Percentiles rank a stretch among this genome's conserved stretches.
Conservation (phyloP, 2,888 invertebrate species). For the Drosophila pegasa region DNA sequence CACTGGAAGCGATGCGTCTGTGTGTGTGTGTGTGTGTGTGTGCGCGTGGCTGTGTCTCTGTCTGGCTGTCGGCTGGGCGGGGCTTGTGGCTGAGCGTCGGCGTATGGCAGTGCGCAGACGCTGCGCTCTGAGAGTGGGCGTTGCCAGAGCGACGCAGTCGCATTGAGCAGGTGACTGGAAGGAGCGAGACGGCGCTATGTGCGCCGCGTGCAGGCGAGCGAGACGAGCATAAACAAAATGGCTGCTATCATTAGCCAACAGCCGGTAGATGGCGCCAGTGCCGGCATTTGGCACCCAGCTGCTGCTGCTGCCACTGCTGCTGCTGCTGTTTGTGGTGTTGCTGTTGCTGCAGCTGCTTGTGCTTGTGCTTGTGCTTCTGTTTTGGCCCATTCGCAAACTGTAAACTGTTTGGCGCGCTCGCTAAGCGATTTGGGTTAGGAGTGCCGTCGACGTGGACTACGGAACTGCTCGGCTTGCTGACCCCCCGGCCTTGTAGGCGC, state of each 20-base stretch:
- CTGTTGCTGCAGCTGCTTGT: slow-evolving; percentile 33
- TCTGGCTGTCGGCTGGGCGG: slow-evolving; percentile 62
- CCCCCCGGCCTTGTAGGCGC: slow-evolving; percentile 48
- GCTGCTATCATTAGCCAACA: slow-evolving; percentile 82
- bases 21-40: slow-evolving; percentile 20
- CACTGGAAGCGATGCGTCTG: slow-evolving; percentile 21
- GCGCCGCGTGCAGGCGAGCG: slow-evolving; percentile 41
- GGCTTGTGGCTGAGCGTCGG: slow-evolving; percentile 37
- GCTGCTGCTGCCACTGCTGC: slow-evolving; percentile 26
- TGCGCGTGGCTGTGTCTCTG: slow-evolving; percentile 39
- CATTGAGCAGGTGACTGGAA: slow-evolving; percentile 79
- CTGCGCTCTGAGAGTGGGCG: slow-evolving; percentile 77
- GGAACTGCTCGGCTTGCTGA: slow-evolving; percentile 27
- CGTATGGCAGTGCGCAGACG: slow-evolving; percentile 64
- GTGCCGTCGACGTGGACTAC: slow-evolving; percentile 52
- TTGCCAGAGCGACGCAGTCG: slow-evolving; percentile 75
- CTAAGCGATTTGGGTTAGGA: slow-evolving; percentile 80
- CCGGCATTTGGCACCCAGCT: slow-evolving; percentile 50
- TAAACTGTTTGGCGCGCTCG: slow-evolving; percentile 77
- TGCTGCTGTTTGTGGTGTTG: slow-evolving; percentile 31
- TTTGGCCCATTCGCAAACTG: slow-evolving; percentile 60
- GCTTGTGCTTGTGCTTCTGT: slow-evolving; percentile 33
- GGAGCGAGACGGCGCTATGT: slow-evolving; percentile 55
- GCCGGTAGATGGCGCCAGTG: slow-evolving; percentile 83
- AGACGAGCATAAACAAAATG: slow-evolving; percentile 84